Evolutionary conservation across 2,113 vertebrate genomes (phyloP), one percentile per base, ranked within the genome.

Genomic region (Austrofundulus limnaeus): DNA sequence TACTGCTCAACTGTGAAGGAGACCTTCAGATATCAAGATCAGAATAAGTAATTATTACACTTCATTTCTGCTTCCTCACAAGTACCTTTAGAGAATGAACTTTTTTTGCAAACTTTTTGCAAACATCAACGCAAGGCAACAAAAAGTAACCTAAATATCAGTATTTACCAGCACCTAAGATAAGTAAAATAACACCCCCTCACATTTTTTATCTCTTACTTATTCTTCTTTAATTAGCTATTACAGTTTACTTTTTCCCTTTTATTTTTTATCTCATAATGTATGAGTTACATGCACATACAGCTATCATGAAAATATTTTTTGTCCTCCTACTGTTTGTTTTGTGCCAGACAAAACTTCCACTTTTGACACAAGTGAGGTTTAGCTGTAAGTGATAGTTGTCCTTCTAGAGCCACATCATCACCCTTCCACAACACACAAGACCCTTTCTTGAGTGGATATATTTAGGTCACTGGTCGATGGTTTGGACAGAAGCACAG

Each of bases 391-490:
- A 50, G 53, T 23, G 66, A 66, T 49, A 47, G 42, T 61, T 34
- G 25, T 37, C 39, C 53, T 56, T 59, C 24, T 24, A 65, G 17
- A 76, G 34, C 61, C 3, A 57, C 70, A 72, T 24, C 21, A 23
- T 73, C 70, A 80, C 59, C 68, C 69, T 21, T 58, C 51, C 57
- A 43, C 63, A 42, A 60, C 68, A 71, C 53, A 60, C 66, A 21
- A 25, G 49, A 64, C 45, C 58, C 71, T 69, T 78, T 70, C 78
- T 76, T 59, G 41, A 72, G 59, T 61, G 70, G 80, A 67, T 82
- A 76, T 86, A 88, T 86, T 85, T 86, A 82, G 88, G 82, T 83
- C 73, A 67, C 52, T 63, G 83, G 75, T 84, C 78, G 52, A 82
- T 72, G 67, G 72, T 65, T 73, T 21, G 46, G 72, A 49, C 80